Base-by-base conservation (phyloP, 2,113 vertebrate genomes). In the Geothlypis trichas region DNA sequence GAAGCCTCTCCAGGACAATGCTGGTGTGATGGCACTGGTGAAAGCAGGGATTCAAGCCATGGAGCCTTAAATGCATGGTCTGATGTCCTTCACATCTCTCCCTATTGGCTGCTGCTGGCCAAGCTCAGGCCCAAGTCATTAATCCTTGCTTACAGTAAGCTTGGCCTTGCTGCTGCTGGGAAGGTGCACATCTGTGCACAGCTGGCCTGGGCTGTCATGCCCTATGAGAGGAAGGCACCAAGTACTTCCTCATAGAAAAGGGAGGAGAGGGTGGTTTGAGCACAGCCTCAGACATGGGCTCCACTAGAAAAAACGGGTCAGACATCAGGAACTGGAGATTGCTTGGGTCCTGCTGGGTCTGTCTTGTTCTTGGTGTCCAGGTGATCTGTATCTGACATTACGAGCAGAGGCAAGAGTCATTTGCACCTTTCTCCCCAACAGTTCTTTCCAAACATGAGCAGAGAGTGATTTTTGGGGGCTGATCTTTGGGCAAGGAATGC, bases 401-500 rank as follows among this genome's bases (percentile, higher is more conserved):
- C 0, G 0, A 77, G 33, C 47, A 80, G 68, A 76, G 23, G 35
- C 28, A 41, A 57, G 37, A 78, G 31, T 54, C 20, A 72, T 65
- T 75, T 52, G 31, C 47, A 68, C 15, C n/a, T 68, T 75, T 69
- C 44, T 65, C 61, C 30, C 33, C 28, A 54, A 5, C 8, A 41
- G 37, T 27, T 77, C 65, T 76, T 88, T 62, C 75, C 52, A 61
- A 67, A 9, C 11, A 10, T 37, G 58, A 94, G 73, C 4, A 68
- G 24, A 81, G 24, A 55, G 19, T 49, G 41, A 52, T 83, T 73
- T 92, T 51, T 30, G 4, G 0, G 9, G 28, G 44, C 9, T 84
- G 82, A 93, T 93, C 79, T 90, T 92, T 72, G 83, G 58, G 57
- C 63, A 88, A 96, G 72, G 92, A 96, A 97, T 92, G 84, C 73